A percentile compares a stretch with the other conserved stretches of the same genome.
Evolutionary conservation across 1,140 invertebrate genomes (phyloP).

Genomic region (Tetramorium simillimum): DNA sequence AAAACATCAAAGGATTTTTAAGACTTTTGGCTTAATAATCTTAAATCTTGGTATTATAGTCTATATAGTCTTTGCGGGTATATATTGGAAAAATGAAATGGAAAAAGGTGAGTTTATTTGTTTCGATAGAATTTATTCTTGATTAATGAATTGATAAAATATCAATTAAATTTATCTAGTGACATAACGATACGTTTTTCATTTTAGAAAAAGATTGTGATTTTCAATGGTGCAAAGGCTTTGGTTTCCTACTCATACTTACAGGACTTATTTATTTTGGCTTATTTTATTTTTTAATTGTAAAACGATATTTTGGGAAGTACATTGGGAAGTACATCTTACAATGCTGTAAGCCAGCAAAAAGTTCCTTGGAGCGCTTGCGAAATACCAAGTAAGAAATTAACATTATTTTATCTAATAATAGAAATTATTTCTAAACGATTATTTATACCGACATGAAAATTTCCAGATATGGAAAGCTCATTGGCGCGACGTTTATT

Average conservation of each 20-base stretch:
- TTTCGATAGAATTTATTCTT: not conserved
- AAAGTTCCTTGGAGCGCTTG: not conserved
- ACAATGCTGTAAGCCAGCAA: slow-evolving; percentile 32
- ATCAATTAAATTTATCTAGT: not conserved
- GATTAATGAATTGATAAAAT: not conserved
- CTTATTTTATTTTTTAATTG: slow-evolving; percentile 88
- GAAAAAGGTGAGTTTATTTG: slow-evolving; percentile 55
- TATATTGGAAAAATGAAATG: slow-evolving; percentile 67
- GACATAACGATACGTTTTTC: slow-evolving; percentile 29
- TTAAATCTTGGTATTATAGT: slow-evolving; percentile 63
- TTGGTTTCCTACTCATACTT: slow-evolving; percentile 91
- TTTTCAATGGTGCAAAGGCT: slow-evolving; percentile 88
- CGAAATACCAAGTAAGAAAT: slow-evolving; percentile 62
- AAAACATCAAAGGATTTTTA: slow-evolving; percentile 52
- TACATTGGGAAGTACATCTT: slow-evolving; percentile 83
- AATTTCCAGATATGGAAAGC: slow-evolving; percentile 62
- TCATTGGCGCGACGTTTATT: slow-evolving; percentile 51
- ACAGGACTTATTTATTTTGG: slow-evolving; percentile 87
- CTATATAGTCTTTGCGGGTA: slow-evolving; percentile 66
- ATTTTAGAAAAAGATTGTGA: slow-evolving; percentile 75
- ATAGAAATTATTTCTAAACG: not conserved
- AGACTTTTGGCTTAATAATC: slow-evolving; percentile 30
- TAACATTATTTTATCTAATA: not conserved
- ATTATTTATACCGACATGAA: not conserved
- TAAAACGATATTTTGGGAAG: slow-evolving; percentile 87